phyloP scores from a whole-genome alignment of 2,113 vertebrate genomes.

The Rhinopomastus cyanomelas region DNA sequence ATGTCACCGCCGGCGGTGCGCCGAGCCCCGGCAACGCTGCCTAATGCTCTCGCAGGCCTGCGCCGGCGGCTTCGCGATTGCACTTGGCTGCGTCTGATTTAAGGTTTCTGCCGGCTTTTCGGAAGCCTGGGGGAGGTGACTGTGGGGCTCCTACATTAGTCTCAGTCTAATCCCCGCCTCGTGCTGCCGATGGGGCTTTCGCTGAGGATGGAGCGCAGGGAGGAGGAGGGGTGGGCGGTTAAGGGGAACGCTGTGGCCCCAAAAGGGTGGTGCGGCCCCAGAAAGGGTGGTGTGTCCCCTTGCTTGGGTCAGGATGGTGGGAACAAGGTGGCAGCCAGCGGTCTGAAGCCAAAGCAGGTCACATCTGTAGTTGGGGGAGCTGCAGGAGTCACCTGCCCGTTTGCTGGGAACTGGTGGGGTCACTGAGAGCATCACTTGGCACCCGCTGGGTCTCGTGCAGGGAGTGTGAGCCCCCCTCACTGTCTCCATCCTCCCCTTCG shows the following conservation, averaged over 20 bases:
- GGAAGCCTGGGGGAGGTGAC: background rate
- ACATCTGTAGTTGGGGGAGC: background rate
- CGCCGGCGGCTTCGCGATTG: slow-evolving; percentile 22
- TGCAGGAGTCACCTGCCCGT: background rate
- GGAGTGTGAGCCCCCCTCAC: too few relatives aligned
- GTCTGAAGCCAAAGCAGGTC: background rate
- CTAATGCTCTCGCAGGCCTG: slow-evolving; percentile 29
- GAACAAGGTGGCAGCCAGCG: accelerated
- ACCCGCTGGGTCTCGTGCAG: accelerated
- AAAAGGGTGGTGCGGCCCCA: background rate
- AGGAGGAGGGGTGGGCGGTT: background rate
- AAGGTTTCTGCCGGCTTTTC: background rate
- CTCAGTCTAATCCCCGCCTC: background rate
- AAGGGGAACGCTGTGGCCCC: background rate
- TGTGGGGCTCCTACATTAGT: background rate
- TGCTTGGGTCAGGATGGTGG: accelerated
- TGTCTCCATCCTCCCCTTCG: background rate
- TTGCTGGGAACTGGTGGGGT: background rate
- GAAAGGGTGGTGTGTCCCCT: background rate
- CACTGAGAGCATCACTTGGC: background rate
- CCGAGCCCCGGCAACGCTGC: background rate
- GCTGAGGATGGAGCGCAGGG: background rate
- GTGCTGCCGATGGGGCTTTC: background rate
- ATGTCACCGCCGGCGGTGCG: slow-evolving; percentile 4
- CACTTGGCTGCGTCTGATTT: background rate